A percentile compares a stretch with the other conserved stretches of the same genome.
Evolutionary conservation across 1,140 invertebrate species (phyloP).

Genomic region (Pachypsylla venusta): DNA sequence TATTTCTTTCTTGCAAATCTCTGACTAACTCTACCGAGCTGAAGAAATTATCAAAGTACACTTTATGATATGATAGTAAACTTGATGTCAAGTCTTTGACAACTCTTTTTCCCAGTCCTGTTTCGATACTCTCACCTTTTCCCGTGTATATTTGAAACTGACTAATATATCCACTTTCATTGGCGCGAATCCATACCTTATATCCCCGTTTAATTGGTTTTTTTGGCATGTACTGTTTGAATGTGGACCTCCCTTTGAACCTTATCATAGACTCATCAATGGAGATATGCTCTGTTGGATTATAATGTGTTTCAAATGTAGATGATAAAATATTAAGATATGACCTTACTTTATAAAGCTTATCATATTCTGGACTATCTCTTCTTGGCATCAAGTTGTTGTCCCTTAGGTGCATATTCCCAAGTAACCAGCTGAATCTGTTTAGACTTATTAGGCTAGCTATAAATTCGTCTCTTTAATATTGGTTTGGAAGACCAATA

Average conservation of each 20-base stretch:
- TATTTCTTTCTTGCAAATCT: slow-evolving; percentile 16
- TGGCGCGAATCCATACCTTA: slow-evolving; percentile 20
- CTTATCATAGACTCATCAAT: slow-evolving; percentile 24
- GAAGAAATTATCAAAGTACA: slow-evolving; percentile 24
- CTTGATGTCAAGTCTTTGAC: slow-evolving; percentile 20
- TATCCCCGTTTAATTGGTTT: slow-evolving; percentile 23
- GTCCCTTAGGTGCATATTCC: slow-evolving; percentile 25
- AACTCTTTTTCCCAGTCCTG: slow-evolving; percentile 21
- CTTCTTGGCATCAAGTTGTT: slow-evolving; percentile 20
- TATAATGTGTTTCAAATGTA: slow-evolving; percentile 13
- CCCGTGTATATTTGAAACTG: slow-evolving; percentile 22
- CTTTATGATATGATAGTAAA: slow-evolving; percentile 19
- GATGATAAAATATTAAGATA: slow-evolving; percentile 12
- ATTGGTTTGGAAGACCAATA: slow-evolving; percentile 29
- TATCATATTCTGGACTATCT: slow-evolving; percentile 21
- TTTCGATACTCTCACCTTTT: slow-evolving; percentile 19
- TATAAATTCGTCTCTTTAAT: slow-evolving; percentile 28
- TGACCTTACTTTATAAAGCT: slow-evolving; percentile 24
- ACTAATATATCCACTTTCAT: slow-evolving; percentile 16
- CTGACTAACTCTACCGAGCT: slow-evolving; percentile 17
- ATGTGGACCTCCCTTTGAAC: slow-evolving; percentile 22
- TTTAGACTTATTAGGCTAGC: slow-evolving; percentile 29
- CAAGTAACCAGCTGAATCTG: slow-evolving; percentile 30
- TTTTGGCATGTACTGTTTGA: slow-evolving; percentile 24
- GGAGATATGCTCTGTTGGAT: slow-evolving; percentile 15